Base-by-base conservation (phyloP, 2,113 vertebrate genomes). In the Catharus fuscescens region DNA sequence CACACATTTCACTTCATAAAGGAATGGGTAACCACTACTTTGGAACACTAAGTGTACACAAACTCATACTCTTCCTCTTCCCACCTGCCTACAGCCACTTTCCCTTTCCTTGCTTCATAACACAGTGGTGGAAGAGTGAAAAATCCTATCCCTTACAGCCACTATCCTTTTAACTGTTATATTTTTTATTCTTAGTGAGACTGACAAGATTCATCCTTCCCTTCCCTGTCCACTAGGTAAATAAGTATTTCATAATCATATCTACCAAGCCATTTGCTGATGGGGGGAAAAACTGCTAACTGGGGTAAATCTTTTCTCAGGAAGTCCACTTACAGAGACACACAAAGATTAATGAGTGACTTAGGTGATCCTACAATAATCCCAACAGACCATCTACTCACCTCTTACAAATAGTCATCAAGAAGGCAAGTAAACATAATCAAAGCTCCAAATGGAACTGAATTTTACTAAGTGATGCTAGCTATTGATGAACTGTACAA, bases 1-100 rank as follows among this genome's bases (percentile, higher is more conserved):
- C 21, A 71, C 9, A 23, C 14, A 26, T 54, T 78, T 66, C 31
- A 60, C 36, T 61, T 88, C 54, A 53, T 57, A 42, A 76, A 90
- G 53, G 48, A 81, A 17, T 4, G 4, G 11, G 21, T 14, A 90
- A 74, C 10, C 31, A n/a, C 45, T 73, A 12, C 19, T 48, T 66
- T 48, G 10, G 54, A 83, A 53, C 19, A 31, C 11, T 45, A 62
- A 29, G 6, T 7, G 4, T 34, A 69, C 5, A 4, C 0, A 0
- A 84, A 24, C 20, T 31, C 36, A 53, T n/a, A 48, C 9, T 42
- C 19, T 64, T 80, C 12, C 32, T 80, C 64, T 36, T 85, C 54
- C 40, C 40, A 80, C 6, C 21, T 21, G 23, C 24, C 18, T 50
- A 57, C 1, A 81, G n/a, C 20, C 34, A 52, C 64, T 60, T 67